Percentiles rank a stretch among this genome's conserved stretches.
Conservation (phyloP, 2,797 vertebrate species). For the Paramormyrops hopkinsi region DNA sequence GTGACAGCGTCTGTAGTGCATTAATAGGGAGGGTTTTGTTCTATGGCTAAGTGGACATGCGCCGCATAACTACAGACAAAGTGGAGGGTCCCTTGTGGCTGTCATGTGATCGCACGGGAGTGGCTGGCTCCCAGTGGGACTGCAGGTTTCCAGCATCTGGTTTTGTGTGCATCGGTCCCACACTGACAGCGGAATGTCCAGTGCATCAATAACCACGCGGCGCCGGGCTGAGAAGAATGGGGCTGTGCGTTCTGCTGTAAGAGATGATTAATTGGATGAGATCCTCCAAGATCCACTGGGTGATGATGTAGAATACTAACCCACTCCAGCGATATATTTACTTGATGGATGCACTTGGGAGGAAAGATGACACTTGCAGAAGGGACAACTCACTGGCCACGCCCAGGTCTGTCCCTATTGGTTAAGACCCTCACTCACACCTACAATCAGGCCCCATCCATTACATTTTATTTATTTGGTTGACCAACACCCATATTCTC, state of each 20-base stretch:
- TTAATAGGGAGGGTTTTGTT: neutral
- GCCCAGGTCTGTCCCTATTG: neutral
- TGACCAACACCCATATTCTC: neutral
- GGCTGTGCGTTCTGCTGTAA: slow-evolving; percentile 18
- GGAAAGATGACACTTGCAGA: slow-evolving; percentile 30
- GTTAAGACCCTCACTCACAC: neutral
- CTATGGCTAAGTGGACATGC: neutral
- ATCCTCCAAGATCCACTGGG: slow-evolving; percentile 27
- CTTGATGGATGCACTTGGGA: slow-evolving; percentile 26
- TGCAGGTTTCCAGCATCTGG: slow-evolving; percentile 37
- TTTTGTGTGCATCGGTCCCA: slow-evolving; percentile 24
- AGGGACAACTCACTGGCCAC: neutral
- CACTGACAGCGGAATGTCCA: slow-evolving; percentile 27
- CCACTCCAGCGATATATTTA: slow-evolving; percentile 33
- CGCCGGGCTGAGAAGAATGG: slow-evolving; percentile 32
- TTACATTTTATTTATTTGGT: neutral
- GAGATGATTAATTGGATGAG: slow-evolving; percentile 26
- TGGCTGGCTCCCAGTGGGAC: slow-evolving; percentile 42
- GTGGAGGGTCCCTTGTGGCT: neutral
- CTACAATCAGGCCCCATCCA: neutral
- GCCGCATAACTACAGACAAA: neutral
- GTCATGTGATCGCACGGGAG: neutral
- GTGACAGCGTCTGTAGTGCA: neutral
- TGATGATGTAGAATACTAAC: slow-evolving; percentile 33
- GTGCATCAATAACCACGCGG: slow-evolving; percentile 45